Percentiles rank a stretch among this genome's conserved stretches.
Evolutionary conservation across 92 coral and sea anemone genomes (phyloP).

Genomic region (Paramuricea clavata): DNA sequence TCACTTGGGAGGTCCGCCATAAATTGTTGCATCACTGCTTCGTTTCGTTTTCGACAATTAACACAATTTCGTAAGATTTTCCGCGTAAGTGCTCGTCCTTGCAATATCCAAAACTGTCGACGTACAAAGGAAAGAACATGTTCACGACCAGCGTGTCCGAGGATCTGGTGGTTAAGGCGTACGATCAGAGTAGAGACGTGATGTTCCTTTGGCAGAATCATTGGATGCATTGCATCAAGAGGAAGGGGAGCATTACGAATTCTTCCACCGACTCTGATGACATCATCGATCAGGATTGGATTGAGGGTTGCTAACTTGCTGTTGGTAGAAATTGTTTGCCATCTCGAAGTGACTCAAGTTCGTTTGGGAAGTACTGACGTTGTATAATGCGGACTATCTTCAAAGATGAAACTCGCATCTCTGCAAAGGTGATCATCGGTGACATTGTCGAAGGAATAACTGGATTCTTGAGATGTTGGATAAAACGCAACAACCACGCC

Average conservation of each 20-base stretch:
- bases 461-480: conserved; percentile 47
- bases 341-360: conserved; percentile 33
- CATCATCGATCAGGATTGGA: conserved; percentile 55
- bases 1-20: conserved; percentile 70
- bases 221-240: conserved; percentile 52
- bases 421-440: conserved; percentile 41
- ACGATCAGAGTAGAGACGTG: conserved; percentile 49
- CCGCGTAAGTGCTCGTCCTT: conserved; percentile 59
- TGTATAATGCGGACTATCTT: conserved; percentile 49
- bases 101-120: conserved; percentile 53
- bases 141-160: conserved; percentile 60
- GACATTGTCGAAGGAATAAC: not conserved
- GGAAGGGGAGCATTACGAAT: conserved; percentile 49
- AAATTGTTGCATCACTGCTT: conserved; percentile 57
- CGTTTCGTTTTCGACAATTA: conserved; percentile 67
- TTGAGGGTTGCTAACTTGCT: conserved; percentile 66
- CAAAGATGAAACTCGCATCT: conserved; percentile 48
- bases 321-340: conserved; percentile 44
- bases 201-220: conserved; percentile 62
- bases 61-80: conserved; percentile 56
- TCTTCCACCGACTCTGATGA: conserved; percentile 60
- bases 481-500: conserved; percentile 70
- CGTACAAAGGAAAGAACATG: conserved; percentile 57
- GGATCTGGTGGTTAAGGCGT: conserved; percentile 45
- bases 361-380: conserved; percentile 50